Conservation (phyloP, 92 coral and sea anemone genomes). For the Pocillopora grandis region DNA sequence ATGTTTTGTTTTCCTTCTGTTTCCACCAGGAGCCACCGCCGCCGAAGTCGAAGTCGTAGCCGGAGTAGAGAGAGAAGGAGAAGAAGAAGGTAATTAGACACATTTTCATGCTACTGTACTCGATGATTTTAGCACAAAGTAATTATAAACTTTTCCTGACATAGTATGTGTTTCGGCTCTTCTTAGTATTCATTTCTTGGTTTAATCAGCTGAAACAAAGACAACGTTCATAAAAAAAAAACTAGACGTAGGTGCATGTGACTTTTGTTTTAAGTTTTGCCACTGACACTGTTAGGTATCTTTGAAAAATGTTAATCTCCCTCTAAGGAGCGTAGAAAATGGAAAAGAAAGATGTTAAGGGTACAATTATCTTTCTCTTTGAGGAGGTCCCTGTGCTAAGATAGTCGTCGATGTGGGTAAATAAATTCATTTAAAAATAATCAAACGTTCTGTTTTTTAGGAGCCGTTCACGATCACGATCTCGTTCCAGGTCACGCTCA, state of each 20-base stretch:
- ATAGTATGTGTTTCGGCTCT: too few relatives aligned
- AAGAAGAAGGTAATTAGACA: constrained; percentile 42
- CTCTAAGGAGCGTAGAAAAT: too few relatives aligned
- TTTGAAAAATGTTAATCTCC: neutral
- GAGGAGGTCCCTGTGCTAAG: neutral
- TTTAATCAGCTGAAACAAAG: too few relatives aligned
- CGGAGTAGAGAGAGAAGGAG: constrained; percentile 75
- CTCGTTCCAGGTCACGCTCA: constrained; percentile 58
- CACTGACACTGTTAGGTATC: too few relatives aligned
- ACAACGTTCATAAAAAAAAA: too few relatives aligned
- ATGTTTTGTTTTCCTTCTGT: neutral
- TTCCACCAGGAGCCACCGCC: constrained; percentile 65
- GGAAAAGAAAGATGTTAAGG: neutral
- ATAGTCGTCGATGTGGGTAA: neutral
- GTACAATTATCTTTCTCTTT: too few relatives aligned
- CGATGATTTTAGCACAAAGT: neutral
- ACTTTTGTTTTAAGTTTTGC: too few relatives aligned
- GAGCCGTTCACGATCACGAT: constrained; percentile 48
- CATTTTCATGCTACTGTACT: neutral
- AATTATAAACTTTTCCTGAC: too few relatives aligned
- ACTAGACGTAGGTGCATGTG: too few relatives aligned
- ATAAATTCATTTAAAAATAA: neutral
- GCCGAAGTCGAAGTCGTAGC: constrained; percentile 85
- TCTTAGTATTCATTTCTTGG: too few relatives aligned
- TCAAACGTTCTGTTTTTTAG: constrained; percentile 9